These are phyloP conservation scores for Chlorops oryzae DNA, from an alignment of 1,140 invertebrate genomes.

Conservation along the genomic window DNA sequence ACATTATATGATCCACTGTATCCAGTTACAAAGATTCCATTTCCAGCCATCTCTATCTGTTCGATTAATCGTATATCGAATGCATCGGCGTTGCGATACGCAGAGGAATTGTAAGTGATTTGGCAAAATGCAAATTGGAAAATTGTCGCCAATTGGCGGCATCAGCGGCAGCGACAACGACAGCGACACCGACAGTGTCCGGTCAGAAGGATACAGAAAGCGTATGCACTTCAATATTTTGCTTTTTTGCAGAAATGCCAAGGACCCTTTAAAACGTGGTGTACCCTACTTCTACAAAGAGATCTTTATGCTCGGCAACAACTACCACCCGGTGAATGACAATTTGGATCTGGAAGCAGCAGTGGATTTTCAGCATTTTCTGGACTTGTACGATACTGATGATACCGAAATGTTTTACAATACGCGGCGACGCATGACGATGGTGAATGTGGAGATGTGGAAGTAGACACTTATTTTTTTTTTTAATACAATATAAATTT, in stretches of 20 bases:
- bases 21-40: constrained; percentile 52
- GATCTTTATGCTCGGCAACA: constrained; percentile 20
- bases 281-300: constrained; percentile 25
- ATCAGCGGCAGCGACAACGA: constrained; percentile 5
- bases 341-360: constrained; percentile 24
- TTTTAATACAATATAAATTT: too few relatives aligned
- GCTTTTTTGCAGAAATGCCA: constrained; percentile 21
- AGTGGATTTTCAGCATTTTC: constrained; percentile 30
- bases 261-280: constrained; percentile 25
- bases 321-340: constrained; percentile 22
- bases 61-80: constrained; percentile 55
- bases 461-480: too few relatives aligned
- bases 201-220: background rate
- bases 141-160: constrained; percentile 35
- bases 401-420: constrained; percentile 34
- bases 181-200: background rate
- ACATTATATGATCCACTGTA: constrained; percentile 53
- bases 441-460: constrained; percentile 10
- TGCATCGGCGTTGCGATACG: constrained; percentile 47
- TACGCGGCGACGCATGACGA: constrained; percentile 22
- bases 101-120: constrained; percentile 48
- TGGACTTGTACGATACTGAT: constrained; percentile 27
- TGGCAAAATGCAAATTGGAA: background rate
- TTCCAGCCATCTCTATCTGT: constrained; percentile 56
- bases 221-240: background rate